A percentile compares a stretch with the other conserved stretches of the same genome.
phyloP scores from a whole-genome alignment of 2,797 vertebrate genomes.

The Antennarius maculatus region DNA sequence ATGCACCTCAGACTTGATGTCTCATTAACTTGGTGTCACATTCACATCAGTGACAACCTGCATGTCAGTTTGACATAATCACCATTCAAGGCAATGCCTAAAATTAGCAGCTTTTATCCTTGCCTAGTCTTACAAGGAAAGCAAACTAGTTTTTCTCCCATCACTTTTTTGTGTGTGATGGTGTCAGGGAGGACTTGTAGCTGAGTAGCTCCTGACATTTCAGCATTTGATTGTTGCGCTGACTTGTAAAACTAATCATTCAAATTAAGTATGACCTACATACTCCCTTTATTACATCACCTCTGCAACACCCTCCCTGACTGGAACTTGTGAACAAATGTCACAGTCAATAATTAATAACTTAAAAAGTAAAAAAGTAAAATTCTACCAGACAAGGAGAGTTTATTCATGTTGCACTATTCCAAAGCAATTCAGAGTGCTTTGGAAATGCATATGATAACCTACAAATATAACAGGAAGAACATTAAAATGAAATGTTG shows the following conservation, averaged over 20 bases:
- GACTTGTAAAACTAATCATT: slow-evolving; percentile 22
- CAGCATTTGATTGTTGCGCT: slow-evolving; percentile 17
- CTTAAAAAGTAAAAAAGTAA: background rate
- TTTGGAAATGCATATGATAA: no score
- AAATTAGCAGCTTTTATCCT: slow-evolving; percentile 30
- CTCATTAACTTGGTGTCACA: slow-evolving; percentile 63
- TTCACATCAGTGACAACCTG: slow-evolving; percentile 45
- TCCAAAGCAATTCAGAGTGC: no score
- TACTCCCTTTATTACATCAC: slow-evolving; percentile 22
- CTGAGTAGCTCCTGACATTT: slow-evolving; percentile 14
- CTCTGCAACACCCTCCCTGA: background rate
- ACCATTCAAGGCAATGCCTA: slow-evolving; percentile 25
- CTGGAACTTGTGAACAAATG: slow-evolving; percentile 17
- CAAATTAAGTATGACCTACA: slow-evolving; percentile 22
- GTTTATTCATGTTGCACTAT: no score
- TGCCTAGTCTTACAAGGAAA: slow-evolving; percentile 5
- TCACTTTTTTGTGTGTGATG: background rate
- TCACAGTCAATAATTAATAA: slow-evolving; percentile 7
- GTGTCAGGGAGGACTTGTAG: background rate
- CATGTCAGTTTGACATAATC: slow-evolving; percentile 42
- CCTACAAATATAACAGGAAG: no score
- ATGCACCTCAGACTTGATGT: slow-evolving; percentile 48
- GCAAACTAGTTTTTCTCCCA: background rate
- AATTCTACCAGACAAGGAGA: background rate
- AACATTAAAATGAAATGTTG: no score